These are phyloP conservation scores for Piliocolobus tephrosceles DNA, from an alignment of 2,113 vertebrate genomes.

Conservation along the genomic window DNA sequence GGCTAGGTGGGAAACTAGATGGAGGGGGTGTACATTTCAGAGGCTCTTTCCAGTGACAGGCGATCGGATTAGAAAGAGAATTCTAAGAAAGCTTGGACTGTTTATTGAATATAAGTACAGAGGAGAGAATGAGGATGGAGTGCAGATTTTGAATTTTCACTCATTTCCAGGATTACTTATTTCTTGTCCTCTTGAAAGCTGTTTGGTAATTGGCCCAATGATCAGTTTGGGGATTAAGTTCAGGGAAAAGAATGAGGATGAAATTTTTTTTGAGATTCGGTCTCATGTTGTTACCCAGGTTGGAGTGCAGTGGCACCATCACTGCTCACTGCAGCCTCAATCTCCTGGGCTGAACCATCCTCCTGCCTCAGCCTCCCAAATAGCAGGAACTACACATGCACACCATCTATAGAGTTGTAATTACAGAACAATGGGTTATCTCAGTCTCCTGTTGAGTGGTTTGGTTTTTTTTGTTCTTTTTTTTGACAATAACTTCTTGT, in stretches of 20 bases:
- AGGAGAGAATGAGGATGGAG: background rate
- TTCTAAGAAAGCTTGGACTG: background rate
- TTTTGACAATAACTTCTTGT: too few species aligned
- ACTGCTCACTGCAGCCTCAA: background rate
- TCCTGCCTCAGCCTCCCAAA: background rate
- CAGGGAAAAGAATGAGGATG: background rate
- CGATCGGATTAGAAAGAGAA: background rate
- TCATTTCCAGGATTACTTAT: background rate
- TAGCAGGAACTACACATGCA: background rate
- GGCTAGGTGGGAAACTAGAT: background rate
- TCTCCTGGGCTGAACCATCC: background rate
- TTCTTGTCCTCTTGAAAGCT: background rate
- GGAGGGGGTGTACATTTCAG: background rate
- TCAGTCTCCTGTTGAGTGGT: background rate
- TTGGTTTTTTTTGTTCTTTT: background rate
- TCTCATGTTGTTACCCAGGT: background rate
- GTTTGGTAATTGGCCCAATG: background rate
- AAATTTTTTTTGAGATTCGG: background rate
- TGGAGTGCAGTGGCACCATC: background rate
- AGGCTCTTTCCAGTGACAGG: background rate
- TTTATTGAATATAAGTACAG: background rate
- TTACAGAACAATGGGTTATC: background rate
- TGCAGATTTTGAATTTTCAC: slow-evolving; percentile 13
- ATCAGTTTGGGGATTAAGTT: background rate
- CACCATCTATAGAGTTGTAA: background rate